phyloP scores from a whole-genome alignment of 2,113 vertebrate genomes.

The Ceyx melanurus region DNA sequence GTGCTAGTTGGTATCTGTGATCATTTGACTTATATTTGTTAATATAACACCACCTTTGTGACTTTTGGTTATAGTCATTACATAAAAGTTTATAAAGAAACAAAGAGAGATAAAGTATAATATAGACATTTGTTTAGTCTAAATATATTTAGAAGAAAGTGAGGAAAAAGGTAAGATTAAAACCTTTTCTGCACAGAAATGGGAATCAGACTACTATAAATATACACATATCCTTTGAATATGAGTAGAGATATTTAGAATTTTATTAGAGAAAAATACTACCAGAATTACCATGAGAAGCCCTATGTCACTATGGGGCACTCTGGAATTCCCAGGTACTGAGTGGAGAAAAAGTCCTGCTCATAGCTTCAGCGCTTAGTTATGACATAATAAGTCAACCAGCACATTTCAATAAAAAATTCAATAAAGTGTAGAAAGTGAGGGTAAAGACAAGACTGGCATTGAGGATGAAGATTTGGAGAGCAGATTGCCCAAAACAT shows the following conservation, averaged over 20 bases:
- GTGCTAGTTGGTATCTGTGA: background rate
- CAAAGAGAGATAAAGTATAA: background rate
- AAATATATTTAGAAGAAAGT: background rate
- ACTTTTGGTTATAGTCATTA: background rate
- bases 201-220: background rate
- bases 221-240: background rate
- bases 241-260: background rate
- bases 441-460: background rate
- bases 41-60: background rate
- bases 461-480: background rate
- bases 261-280: background rate
- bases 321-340: background rate
- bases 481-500: background rate
- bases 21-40: background rate
- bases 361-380: background rate
- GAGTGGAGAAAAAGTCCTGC: background rate
- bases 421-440: background rate
- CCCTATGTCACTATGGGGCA: background rate
- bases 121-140: background rate
- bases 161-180: background rate
- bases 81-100: background rate
- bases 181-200: background rate
- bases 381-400: background rate
- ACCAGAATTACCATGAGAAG: background rate
- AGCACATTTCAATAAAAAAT: background rate